A percentile compares a stretch with the other conserved stretches of the same genome.
Conservation (phyloP, 2,113 vertebrate genomes). For the Notothenia rossii region DNA sequence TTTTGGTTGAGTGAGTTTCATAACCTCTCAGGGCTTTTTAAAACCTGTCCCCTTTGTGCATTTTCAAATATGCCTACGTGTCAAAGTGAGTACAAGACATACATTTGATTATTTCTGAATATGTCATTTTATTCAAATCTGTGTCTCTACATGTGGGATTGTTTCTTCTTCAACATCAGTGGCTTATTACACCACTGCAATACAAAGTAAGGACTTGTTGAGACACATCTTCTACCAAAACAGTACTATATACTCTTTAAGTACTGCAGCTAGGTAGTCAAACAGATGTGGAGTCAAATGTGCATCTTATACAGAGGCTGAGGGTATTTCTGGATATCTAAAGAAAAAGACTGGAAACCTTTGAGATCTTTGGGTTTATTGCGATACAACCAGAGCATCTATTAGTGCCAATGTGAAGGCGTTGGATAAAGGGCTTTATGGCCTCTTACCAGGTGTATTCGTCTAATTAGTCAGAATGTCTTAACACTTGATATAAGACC, state of each 20-base stretch:
- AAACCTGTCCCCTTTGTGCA: constrained; percentile 6
- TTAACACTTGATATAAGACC: no score
- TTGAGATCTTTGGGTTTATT: no score
- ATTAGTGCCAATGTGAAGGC: no score
- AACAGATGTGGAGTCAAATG: constrained; percentile 5
- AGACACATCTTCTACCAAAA: not conserved
- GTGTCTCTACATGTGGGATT: not conserved
- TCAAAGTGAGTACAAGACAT: constrained; percentile 26
- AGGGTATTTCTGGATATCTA: not conserved
- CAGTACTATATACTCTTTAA: no score
- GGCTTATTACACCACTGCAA: not conserved
- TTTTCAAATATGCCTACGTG: constrained; percentile 6
- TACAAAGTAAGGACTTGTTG: not conserved
- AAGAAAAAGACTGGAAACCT: no score
- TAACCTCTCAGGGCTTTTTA: constrained; percentile 23
- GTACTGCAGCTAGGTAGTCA: not conserved
- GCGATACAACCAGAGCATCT: no score
- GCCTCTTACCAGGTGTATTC: no score
- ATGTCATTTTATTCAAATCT: not conserved
- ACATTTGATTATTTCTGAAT: constrained; percentile 4
- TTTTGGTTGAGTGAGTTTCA: constrained; percentile 42
- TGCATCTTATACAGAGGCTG: no score
- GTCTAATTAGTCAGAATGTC: no score
- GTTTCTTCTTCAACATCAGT: not conserved
- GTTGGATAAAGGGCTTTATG: no score